Base-by-base conservation (phyloP, 2,888 invertebrate genomes). In the Conops quadrifasciatus region DNA sequence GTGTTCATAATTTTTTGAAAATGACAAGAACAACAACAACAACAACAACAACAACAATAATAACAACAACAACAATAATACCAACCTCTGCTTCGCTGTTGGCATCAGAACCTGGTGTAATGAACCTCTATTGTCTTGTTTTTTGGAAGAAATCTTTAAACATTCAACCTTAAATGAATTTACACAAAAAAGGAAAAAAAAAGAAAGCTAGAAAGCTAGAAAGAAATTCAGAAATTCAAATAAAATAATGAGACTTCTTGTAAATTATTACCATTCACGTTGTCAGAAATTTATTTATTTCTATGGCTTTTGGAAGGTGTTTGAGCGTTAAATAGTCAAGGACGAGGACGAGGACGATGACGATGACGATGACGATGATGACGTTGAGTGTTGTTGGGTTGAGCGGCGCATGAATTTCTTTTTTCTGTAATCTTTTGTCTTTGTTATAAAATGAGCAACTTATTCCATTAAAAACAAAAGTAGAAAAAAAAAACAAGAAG, bases 291-390 rank as follows among this genome's bases (percentile, higher is more conserved):
- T 36, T 66, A 51, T 53, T 51, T 66, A 53, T 53, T 56, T 30
- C 21, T 16, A 21, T 9, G 15, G 19, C 51, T 51, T 53, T 36
- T 43, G 21, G 30, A 53, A 53, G 66, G 53, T 66, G 59, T 67
- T 59, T 67, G 67, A 47, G 59, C 28, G 30, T 59, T 59, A 49
- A 60, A 67, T 59, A 47, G 60, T 67, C 59, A 67, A 60, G 59
- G 67, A 67, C 49, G 60, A 56, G n/a, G n/a, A n/a, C n/a, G n/a
- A n/a, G n/a, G n/a, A n/a, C n/a, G n/a, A n/a, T n/a, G n/a, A n/a
- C 13, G 5, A 5, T 43, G 5, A 13, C 45, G 5, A 13, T 43
- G 45, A 13, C 5, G 13, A 5, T 43, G 5, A 43, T 43, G 45
- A 43, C 45, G 45, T 11, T 43, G 45, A 43, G 11, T 11, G 4